Conservation (phyloP, 2,797 vertebrate species). For the Tragopan temminckii region DNA sequence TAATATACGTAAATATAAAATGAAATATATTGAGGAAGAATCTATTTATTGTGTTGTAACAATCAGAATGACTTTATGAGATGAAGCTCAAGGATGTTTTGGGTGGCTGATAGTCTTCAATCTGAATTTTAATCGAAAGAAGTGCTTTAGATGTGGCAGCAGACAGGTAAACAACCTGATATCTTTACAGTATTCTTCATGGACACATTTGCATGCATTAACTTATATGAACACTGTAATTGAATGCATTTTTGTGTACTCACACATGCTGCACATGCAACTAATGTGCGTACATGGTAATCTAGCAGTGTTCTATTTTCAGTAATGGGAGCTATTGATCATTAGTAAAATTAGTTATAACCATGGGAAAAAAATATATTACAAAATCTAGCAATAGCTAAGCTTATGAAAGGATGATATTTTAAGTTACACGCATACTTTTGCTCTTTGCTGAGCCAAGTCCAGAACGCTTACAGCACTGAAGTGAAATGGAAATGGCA, state of each 20-base stretch:
- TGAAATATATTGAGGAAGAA: neutral
- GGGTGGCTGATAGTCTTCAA: neutral
- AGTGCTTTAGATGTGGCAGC: neutral
- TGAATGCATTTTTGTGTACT: neutral
- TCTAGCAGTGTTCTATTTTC: neutral
- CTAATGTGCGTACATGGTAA: neutral
- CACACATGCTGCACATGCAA: neutral
- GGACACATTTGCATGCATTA: neutral
- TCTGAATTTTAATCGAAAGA: neutral
- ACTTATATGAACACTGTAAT: fast-evolving
- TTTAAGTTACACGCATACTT: neutral
- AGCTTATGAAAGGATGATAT: neutral
- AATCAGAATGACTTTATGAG: neutral
- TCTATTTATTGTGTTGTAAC: neutral
- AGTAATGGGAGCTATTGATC: neutral
- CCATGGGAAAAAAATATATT: neutral
- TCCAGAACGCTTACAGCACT: neutral
- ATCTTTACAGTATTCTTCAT: neutral
- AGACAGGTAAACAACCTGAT: neutral
- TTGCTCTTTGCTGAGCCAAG: neutral
- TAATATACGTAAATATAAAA: neutral
- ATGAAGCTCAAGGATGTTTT: neutral
- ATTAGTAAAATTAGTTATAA: neutral
- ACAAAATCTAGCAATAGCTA: neutral
- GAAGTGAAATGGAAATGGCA: neutral